phyloP scores from a whole-genome alignment of 1,140 invertebrate species.

The Acromyrmex heyeri region DNA sequence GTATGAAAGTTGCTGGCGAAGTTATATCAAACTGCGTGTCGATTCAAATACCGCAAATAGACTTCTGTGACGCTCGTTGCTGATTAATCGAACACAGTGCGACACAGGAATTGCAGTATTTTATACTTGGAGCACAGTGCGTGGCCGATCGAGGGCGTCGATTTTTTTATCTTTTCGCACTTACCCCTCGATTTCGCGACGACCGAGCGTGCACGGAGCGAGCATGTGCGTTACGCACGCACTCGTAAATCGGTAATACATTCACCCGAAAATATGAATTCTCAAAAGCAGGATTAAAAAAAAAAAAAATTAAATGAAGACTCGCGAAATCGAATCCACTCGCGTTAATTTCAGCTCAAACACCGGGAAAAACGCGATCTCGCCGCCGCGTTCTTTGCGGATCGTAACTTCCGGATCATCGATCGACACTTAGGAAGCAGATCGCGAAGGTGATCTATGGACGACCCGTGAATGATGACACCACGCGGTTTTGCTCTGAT shows the following conservation, averaged over 20 bases:
- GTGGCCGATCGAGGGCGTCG: neutral
- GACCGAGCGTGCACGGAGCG: too few species aligned
- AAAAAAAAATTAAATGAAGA: neutral
- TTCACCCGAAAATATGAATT: too few species aligned
- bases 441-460: neutral
- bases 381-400: too few species aligned
- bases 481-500: neutral
- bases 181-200: neutral
- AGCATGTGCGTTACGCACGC: slow-evolving; percentile 14
- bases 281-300: neutral
- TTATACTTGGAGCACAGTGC: neutral
- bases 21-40: neutral
- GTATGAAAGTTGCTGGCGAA: neutral
- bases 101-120: neutral
- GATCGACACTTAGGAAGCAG: slow-evolving; percentile 25
- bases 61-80: neutral
- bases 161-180: slow-evolving; percentile 1
- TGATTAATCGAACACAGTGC: neutral
- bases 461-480: too few species aligned
- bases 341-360: neutral
- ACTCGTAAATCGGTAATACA: neutral
- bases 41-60: slow-evolving; percentile 1
- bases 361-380: neutral
- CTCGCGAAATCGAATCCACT: slow-evolving; percentile 7
- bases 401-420: neutral